These are phyloP conservation scores for Todiramphus chloris DNA, from an alignment of 2,113 vertebrate species.

Conservation along the genomic window DNA sequence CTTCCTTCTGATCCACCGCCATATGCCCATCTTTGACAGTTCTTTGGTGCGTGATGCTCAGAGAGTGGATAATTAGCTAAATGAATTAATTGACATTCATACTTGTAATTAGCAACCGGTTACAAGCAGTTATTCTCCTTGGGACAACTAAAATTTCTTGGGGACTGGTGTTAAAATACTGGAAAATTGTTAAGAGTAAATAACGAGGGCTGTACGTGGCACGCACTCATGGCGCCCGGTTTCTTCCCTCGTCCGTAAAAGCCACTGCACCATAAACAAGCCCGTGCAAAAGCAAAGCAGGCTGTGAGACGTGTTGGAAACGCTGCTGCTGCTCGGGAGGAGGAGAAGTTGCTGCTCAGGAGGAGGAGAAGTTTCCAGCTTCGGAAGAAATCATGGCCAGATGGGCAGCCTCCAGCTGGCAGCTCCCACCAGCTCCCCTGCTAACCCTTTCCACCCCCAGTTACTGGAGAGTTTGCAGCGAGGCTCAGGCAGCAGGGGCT, in stretches of 20 bases:
- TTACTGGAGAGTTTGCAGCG: neutral
- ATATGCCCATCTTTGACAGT: slow-evolving; percentile 77
- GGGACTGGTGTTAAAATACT: slow-evolving; percentile 65
- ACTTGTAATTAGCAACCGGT: slow-evolving; percentile 78
- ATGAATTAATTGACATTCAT: slow-evolving; percentile 84
- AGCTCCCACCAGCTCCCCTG: neutral
- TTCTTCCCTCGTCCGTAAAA: neutral
- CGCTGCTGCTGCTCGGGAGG: neutral
- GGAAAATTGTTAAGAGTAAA: slow-evolving; percentile 40
- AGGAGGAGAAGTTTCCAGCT: slow-evolving; percentile 53
- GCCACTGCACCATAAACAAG: neutral
- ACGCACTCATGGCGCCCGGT: neutral
- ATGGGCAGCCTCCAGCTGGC: slow-evolving; percentile 45
- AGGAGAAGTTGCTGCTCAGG: slow-evolving; percentile 35
- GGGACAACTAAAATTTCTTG: slow-evolving; percentile 73
- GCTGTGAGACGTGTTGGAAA: neutral
- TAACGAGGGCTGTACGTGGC: neutral
- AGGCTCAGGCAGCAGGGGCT: neutral
- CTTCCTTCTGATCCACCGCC: slow-evolving; percentile 49
- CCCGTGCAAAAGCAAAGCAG: slow-evolving; percentile 9
- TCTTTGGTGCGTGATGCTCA: slow-evolving; percentile 77
- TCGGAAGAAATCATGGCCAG: slow-evolving; percentile 12
- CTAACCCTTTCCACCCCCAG: neutral
- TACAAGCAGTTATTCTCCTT: slow-evolving; percentile 79
- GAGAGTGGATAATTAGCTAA: slow-evolving; percentile 82